Evolutionary conservation across 2,797 vertebrate species (phyloP), one percentile per base, ranked within the genome.

Genomic region (Dryobates pubescens): DNA sequence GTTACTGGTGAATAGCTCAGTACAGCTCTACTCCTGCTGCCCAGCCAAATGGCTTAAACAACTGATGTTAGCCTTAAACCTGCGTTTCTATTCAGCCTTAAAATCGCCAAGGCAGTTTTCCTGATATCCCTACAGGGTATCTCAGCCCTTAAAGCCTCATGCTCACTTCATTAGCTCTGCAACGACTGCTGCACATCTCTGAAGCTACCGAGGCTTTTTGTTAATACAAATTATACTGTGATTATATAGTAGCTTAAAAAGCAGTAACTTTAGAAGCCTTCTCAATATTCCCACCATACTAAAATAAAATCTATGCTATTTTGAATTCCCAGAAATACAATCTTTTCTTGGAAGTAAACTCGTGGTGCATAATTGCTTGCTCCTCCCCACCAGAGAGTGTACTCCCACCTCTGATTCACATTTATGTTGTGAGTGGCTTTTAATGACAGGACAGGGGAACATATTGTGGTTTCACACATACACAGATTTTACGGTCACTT

Each of bases 391-490:
- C 2, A 29, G 75, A 34, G 89, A 78, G 51, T 8, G n/a, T 56
- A 3, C 87, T 88, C 92, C 89, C 92, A 24, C 71, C 82, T 91
- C 94, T 78, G 93, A 94, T 90, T 92, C 91, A 75, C 96, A 90
- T 91, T 96, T 57, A 76, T 38, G 71, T 81, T 90, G 34, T 72
- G 82, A 97, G 96, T 34, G 89, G 96, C 72, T 96, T 97, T 97
- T 97, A 97, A 97, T 95, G 96, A 91, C 77, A 96, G 97, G 88
- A 83, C 87, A 65, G 96, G 96, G 97, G 96, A 95, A 97, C 93
- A 92, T 95, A 95, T 91, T 97, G 97, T 96, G 97, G 97, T 97
- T 97, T 98, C 97, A 98, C 97, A 97, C 97, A 93, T 97, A 94
- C 73, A 92, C 86, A 38, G 94, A 88, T 97, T 97, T 97, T 97